Evolutionary conservation across 2,888 invertebrate species (phyloP), one percentile per base, ranked within the genome.

Genomic region (Trachelus iudaicus): DNA sequence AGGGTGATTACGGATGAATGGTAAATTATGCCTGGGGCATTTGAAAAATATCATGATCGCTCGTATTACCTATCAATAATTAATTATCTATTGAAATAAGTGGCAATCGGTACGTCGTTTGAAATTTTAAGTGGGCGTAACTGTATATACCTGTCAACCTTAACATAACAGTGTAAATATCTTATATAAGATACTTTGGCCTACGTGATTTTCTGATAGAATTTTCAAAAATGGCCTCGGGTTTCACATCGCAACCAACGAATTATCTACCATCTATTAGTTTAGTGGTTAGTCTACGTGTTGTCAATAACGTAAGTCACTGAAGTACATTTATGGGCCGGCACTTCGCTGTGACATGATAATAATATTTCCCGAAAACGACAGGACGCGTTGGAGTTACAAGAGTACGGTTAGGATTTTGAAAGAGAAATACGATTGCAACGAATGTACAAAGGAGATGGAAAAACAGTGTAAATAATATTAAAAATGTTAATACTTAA

Each of bases 241-340:
- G 78, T 69, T 75, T 56, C 33, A 75, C 35, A 78, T 76, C 76
- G 78, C 78, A 78, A 75, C 13, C 76, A 73, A 23, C 23, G 56
- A 31, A 40, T 76, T 78, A 78, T 78, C 76, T 78, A 11, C 31
- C 56, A 78, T 78, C 78, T 76, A 78, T 76, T 33, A 35, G 76
- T 76, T 73, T 76, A 73, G 31, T 31, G 73, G 75, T 78, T 69
- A 73, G 34, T 69, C 73, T 6, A 13, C 31, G 71, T 9, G 33
- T 71, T 71, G 15, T 35, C 35, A 31, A 31, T 71, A 71, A 71
- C 1, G 31, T 30, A 34, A 34, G 33, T 71, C 33, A 33, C 69
- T 71, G 1, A 56, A 9, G 71, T 71, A 69, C 4, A 69, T 11
- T 69, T 31, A 13, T 9, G 30, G 12, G 9, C 71, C 11, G 56